phyloP scores from a whole-genome alignment of 2,113 vertebrate species.

The Cyprinodon variegatus region DNA sequence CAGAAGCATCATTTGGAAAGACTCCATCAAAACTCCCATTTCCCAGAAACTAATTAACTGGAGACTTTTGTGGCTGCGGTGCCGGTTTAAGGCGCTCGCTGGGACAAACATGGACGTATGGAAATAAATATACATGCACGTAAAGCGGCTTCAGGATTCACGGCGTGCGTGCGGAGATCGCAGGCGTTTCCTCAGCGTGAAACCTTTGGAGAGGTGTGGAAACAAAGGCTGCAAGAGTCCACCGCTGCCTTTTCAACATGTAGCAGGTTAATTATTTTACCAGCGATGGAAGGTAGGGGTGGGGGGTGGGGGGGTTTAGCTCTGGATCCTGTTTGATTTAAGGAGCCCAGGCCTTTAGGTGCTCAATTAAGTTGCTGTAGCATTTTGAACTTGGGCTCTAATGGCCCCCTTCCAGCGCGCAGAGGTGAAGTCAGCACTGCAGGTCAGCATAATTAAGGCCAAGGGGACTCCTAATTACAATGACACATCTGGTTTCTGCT shows the following conservation, averaged over 20 bases:
- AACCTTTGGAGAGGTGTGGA: constrained; percentile 29
- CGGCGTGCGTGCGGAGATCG: constrained; percentile 11
- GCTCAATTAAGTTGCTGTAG: constrained; percentile 98
- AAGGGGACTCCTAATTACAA: constrained; percentile 95
- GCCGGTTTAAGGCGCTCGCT: constrained; percentile 68
- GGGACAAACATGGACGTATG: constrained; percentile 60
- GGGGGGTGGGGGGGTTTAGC: constrained; percentile 72
- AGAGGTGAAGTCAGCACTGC: constrained; percentile 84
- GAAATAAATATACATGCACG: constrained; percentile 49
- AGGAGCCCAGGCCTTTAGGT: constrained; percentile 94
- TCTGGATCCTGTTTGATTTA: constrained; percentile 96
- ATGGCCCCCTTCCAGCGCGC: constrained; percentile 91
- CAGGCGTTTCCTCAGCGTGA: constrained; percentile 38
- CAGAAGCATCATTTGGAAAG: constrained; percentile 98
- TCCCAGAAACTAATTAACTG: constrained; percentile 99
- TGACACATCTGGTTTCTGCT: constrained; percentile 95
- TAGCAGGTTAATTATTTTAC: constrained; percentile 92
- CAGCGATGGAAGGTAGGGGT: constrained; percentile 27
- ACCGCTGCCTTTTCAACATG: constrained; percentile 41
- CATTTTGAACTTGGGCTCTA: constrained; percentile 94
- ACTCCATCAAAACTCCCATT: constrained; percentile 99
- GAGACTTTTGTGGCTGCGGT: constrained; percentile 91
- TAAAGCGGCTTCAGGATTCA: constrained; percentile 53
- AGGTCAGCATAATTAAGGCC: constrained; percentile 97
- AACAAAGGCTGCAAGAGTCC: constrained; percentile 38